Conservation (phyloP, 2,797 vertebrate species). For the Taeniopygia guttata region DNA sequence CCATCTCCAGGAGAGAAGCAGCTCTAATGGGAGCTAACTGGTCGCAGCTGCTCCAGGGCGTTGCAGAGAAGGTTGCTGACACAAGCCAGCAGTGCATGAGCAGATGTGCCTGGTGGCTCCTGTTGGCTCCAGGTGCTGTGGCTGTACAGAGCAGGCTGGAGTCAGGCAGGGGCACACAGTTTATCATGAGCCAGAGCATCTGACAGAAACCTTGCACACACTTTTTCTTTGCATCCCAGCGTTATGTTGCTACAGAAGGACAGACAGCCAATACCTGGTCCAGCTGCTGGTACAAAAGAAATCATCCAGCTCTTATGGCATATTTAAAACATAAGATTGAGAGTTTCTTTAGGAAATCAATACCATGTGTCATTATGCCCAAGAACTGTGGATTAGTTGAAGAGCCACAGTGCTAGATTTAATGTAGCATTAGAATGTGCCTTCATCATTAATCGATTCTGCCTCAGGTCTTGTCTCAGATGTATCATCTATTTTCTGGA, state of each 20-base stretch:
- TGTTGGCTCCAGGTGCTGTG: background rate
- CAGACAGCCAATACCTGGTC: background rate
- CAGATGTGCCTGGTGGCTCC: background rate
- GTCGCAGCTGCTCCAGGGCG: background rate
- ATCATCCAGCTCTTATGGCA: background rate
- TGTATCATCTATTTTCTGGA: background rate
- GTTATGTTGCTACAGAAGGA: background rate
- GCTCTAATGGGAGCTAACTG: background rate
- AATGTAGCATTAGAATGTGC: background rate
- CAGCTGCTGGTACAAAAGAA: background rate
- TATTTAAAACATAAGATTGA: background rate
- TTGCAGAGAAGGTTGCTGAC: background rate
- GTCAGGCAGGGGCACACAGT: background rate
- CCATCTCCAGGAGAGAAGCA: background rate
- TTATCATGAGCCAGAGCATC: background rate
- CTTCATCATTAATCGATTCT: background rate
- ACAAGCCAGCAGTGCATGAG: background rate
- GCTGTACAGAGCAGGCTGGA: background rate
- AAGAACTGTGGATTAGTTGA: background rate
- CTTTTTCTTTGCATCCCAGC: background rate
- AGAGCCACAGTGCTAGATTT: background rate
- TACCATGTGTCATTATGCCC: rapidly evolving
- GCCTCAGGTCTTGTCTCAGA: background rate
- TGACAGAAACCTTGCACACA: background rate
- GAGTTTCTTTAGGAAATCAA: background rate